Percentiles rank a stretch among this genome's conserved stretches.
Evolutionary conservation across 2,888 invertebrate genomes (phyloP).

Genomic region (Limnephilus rhombicus): DNA sequence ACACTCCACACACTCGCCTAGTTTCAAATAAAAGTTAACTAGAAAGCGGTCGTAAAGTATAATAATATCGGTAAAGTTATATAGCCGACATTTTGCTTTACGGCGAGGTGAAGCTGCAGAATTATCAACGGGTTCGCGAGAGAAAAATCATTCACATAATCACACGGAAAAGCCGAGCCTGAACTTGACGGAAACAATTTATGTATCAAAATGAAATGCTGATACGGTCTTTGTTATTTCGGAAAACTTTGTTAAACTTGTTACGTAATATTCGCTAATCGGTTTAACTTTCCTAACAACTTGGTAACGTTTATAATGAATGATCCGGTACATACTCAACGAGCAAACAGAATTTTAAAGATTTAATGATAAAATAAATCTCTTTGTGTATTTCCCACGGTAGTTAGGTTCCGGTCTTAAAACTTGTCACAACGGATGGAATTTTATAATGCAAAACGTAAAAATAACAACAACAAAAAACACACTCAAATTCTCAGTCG

Average conservation of each 20-base stretch:
- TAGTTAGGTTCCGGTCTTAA: neutral
- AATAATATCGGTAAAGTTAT: conserved; percentile 50
- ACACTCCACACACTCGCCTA: conserved; percentile 19
- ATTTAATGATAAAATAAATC: neutral
- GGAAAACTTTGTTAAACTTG: neutral
- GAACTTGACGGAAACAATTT: conserved; percentile 12
- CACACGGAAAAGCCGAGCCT: neutral
- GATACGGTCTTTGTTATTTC: neutral
- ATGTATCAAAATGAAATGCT: neutral
- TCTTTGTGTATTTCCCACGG: neutral
- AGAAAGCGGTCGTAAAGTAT: conserved; percentile 47
- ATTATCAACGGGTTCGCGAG: conserved; percentile 7
- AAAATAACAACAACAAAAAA: neutral
- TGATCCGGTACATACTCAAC: neutral
- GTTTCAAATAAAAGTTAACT: conserved; percentile 30
- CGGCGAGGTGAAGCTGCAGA: conserved; percentile 34
- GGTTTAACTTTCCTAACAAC: neutral
- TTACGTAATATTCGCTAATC: neutral
- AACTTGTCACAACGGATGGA: neutral
- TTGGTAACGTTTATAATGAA: neutral
- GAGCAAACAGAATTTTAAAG: neutral
- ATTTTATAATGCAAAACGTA: neutral
- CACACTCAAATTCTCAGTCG: neutral
- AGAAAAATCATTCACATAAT: conserved; percentile 32
- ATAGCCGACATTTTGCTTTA: conserved; percentile 41